phyloP scores from a whole-genome alignment of 2,888 invertebrate species.

The Cosmorhoe ocellata region DNA sequence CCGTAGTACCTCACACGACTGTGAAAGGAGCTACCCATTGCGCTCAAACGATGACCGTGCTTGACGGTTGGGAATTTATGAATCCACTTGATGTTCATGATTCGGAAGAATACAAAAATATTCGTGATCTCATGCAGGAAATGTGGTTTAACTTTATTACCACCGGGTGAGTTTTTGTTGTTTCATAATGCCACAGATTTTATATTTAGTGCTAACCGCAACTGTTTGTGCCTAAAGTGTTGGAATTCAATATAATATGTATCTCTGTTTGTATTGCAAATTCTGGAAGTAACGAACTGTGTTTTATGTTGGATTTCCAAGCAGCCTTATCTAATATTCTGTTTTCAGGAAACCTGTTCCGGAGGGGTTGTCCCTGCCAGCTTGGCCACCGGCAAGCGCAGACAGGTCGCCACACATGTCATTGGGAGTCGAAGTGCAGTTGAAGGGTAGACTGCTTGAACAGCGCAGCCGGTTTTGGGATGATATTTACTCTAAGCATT shows the following conservation, averaged over 20 bases:
- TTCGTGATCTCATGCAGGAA: conserved; percentile 41
- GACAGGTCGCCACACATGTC: conserved; percentile 46
- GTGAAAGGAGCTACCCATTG: conserved; percentile 45
- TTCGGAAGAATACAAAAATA: conserved; percentile 37
- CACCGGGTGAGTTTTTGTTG: conserved; percentile 42
- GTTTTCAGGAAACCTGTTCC: conserved; percentile 47
- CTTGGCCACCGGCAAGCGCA: conserved; percentile 43
- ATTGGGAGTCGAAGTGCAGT: conserved; percentile 36
- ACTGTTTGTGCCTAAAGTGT: too few relatives aligned
- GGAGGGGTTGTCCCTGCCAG: conserved; percentile 35
- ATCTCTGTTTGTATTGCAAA: too few relatives aligned
- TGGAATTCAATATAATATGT: too few relatives aligned
- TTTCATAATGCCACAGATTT: conserved; percentile 2
- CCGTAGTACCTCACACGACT: conserved; percentile 39
- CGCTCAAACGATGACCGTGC: conserved; percentile 41
- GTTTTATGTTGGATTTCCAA: too few relatives aligned
- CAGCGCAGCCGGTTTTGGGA: conserved; percentile 48
- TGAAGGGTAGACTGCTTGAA: conserved; percentile 36
- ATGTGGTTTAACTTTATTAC: conserved; percentile 53
- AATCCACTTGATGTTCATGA: conserved; percentile 10
- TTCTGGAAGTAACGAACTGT: too few relatives aligned
- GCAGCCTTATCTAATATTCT: background rate
- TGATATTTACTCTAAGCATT: conserved; percentile 47
- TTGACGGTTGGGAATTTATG: conserved; percentile 27
- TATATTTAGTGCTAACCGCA: too few relatives aligned